Evolutionary conservation across 2,888 invertebrate genomes (phyloP), one percentile per base, ranked within the genome.

Genomic region (Strigamia maritima): DNA sequence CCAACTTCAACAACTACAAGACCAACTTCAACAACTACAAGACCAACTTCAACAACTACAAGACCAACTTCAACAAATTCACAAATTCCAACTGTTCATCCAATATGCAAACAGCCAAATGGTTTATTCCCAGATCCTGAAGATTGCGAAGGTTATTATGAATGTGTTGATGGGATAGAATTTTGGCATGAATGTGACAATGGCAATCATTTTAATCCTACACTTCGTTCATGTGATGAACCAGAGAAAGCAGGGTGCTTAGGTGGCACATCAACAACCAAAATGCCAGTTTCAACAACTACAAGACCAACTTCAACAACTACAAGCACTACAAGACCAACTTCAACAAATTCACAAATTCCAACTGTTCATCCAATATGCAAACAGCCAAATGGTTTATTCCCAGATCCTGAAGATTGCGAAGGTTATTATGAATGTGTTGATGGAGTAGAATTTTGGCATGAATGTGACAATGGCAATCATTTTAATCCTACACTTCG

Each of bases 91-190:
- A 14, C 6, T 40, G 40, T 1, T 2, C 40, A 40, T 7, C 40
- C 40, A 2, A 40, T 65, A 10, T 65, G 65, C n/a, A 65, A 65
- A 80, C 28, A 75, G 79, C 78, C 78, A 80, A 79, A 74, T 79
- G 80, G 81, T 14, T 35, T 81, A 7, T 81, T 44, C 22, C 79
- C 80, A 6, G 80, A 81, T 70, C 22, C 79, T 2, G 35, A 79
- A 31, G 76, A 79, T 24, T 81, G 81, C 54, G 74, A 22, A 12
- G 24, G 24, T 8, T 81, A 80, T 54, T 80, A 80, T 38, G 79
- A 80, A 12, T 81, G 81, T 76, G 80, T 80, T 2, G 75, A 81
- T 22, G 81, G 80, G 31, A 80, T 79, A 10, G 80, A 80, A 2
- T 80, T 78, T 24, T 31, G 78, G 6, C 79, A 80, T 4, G 31